A percentile compares a stretch with the other conserved stretches of the same genome.
phyloP scores from a whole-genome alignment of 2,113 vertebrate species.

The Hydropotes inermis region DNA sequence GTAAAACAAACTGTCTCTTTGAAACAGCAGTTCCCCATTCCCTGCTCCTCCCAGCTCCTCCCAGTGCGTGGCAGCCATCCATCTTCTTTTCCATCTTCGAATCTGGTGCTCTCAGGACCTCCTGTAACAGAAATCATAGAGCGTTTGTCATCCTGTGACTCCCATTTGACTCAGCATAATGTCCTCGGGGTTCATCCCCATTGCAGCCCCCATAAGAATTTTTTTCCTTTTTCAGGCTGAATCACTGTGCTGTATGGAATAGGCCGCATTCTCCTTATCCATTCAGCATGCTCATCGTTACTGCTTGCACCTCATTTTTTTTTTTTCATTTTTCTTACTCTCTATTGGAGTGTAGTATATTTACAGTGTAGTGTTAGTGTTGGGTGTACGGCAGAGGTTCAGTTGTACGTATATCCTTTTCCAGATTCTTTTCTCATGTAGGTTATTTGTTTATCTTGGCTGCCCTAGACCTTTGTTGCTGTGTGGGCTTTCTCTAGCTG shows the following conservation, averaged over 20 bases:
- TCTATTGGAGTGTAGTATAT: neutral
- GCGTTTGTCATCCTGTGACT: neutral
- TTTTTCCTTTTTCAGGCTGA: neutral
- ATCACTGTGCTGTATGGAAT: rapidly evolving
- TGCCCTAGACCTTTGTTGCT: neutral
- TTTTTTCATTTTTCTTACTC: neutral
- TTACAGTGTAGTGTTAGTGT: neutral
- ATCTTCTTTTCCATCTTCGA: neutral
- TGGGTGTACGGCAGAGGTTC: neutral
- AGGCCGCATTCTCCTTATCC: neutral
- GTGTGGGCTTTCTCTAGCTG: neutral
- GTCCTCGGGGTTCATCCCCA: neutral
- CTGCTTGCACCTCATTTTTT: too few relatives aligned
- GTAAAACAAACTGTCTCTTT: neutral
- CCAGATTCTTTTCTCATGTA: neutral
- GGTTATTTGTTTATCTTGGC: neutral
- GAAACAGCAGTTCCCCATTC: neutral
- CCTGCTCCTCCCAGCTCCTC: neutral
- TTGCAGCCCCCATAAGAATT: neutral
- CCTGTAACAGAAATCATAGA: neutral
- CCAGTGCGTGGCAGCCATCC: neutral
- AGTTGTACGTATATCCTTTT: neutral
- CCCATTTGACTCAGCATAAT: neutral
- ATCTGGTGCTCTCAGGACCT: neutral
- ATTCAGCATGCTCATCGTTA: neutral